Conservation (phyloP, 2,113 vertebrate species). For the Heterotilapia buettikoferi region DNA sequence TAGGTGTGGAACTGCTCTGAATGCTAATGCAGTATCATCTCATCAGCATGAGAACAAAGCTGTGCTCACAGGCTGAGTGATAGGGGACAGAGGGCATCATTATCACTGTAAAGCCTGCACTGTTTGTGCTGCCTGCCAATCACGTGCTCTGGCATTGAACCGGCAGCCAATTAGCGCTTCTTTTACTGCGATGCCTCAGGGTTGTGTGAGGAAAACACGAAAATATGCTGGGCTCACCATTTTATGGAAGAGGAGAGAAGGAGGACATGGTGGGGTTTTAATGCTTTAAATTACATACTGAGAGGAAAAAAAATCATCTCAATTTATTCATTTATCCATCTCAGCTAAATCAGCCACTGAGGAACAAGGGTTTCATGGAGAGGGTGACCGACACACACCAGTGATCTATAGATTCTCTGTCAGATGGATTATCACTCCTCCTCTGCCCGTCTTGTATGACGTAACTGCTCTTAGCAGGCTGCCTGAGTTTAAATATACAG, state of each 20-base stretch:
- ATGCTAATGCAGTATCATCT: constrained; percentile 20
- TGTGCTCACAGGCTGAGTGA: background rate
- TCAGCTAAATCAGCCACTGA: background rate
- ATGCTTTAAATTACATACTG: background rate
- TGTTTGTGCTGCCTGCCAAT: constrained; percentile 2
- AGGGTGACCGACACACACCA: constrained; percentile 44
- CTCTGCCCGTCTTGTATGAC: constrained; percentile 9
- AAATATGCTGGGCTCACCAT: background rate
- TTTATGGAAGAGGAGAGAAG: background rate
- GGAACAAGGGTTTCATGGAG: background rate
- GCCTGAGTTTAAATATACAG: background rate
- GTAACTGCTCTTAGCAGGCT: constrained; percentile 21
- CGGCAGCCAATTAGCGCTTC: constrained; percentile 19
- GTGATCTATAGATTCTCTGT: constrained; percentile 46
- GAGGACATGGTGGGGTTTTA: background rate
- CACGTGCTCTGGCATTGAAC: background rate
- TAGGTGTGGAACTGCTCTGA: constrained; percentile 14
- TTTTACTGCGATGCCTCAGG: constrained; percentile 12
- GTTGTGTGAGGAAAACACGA: constrained; percentile 2
- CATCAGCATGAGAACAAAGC: constrained; percentile 22
- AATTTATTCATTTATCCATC: background rate
- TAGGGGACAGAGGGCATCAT: constrained; percentile 1
- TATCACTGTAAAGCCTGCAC: background rate
- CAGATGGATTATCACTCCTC: constrained; percentile 18
- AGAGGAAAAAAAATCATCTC: background rate